Evolutionary conservation across 2,888 invertebrate genomes (phyloP).

Genomic region (Branchellion lobata): DNA sequence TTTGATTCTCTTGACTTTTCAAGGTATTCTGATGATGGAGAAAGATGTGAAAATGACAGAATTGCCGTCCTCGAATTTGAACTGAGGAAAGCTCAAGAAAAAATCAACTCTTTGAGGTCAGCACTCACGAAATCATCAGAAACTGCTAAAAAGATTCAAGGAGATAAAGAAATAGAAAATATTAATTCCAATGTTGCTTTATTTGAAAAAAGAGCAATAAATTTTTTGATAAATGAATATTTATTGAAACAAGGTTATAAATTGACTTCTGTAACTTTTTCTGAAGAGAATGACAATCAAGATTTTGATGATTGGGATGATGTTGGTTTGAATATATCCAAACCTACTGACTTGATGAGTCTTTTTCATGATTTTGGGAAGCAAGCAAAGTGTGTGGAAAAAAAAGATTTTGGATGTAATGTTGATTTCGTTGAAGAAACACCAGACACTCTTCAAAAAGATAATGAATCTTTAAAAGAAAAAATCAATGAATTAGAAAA

Average conservation of each 20-base stretch:
- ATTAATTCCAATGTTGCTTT: slow-evolving; percentile 65
- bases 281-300: slow-evolving; percentile 86
- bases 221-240: slow-evolving; percentile 84
- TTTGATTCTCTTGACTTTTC: slow-evolving; percentile 83
- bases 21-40: slow-evolving; percentile 82
- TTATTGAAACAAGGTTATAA: slow-evolving; percentile 77
- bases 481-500: slow-evolving; percentile 26
- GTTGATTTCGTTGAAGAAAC: slow-evolving; percentile 53
- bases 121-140: slow-evolving; percentile 70
- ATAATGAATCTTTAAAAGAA: not conserved
- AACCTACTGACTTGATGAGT: slow-evolving; percentile 73
- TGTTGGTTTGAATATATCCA: slow-evolving; percentile 80
- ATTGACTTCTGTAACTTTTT: slow-evolving; percentile 82
- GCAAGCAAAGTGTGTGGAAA: slow-evolving; percentile 54
- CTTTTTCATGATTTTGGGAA: slow-evolving; percentile 62
- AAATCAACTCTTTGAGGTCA: slow-evolving; percentile 76
- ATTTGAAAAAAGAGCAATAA: slow-evolving; percentile 79
- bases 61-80: slow-evolving; percentile 86
- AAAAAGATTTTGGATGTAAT: slow-evolving; percentile 53
- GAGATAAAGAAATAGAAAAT: slow-evolving; percentile 53
- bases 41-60: slow-evolving; percentile 73
- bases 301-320: slow-evolving; percentile 91
- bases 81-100: slow-evolving; percentile 80
- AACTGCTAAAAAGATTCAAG: slow-evolving; percentile 36
- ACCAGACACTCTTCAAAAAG: not conserved